Evolutionary conservation across 2,888 invertebrate genomes (phyloP), one percentile per base, ranked within the genome.

Genomic region (Hydriomena furcata): DNA sequence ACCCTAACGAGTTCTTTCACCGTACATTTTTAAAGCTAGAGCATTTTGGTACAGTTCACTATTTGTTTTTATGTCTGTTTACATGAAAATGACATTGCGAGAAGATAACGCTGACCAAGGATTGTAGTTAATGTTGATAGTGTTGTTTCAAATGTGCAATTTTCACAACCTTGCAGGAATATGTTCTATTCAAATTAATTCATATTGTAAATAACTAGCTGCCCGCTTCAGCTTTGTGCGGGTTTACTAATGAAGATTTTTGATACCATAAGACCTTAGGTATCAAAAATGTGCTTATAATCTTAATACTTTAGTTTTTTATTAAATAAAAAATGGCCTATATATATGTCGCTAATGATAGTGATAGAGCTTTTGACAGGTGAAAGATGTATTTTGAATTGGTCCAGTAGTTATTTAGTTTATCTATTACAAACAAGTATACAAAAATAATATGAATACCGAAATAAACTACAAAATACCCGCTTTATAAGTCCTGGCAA

Each of bases 1-100:
- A 45, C 53, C 28, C 52, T 61, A 61, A 61, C 59, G 61, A 61
- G 59, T 57, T 61, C 57, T 57, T 59, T 61, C 50, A 61, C 59
- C 56, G 49, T 41, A 44, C 48, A 43, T 55, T 58, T 59, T 50
- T 43, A 51, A 52, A 51, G 37, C 32, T 31, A 48, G 13, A 46
- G 44, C 20, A 44, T 56, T 58, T 54, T 52, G 17, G 42, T 35
- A 52, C 35, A 37, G 30, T 54, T 37, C 51, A 46, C 34, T 48
- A 50, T 59, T 47, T 47, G 46, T 53, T 54, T 44, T 44, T 37
- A 38, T 40, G 45, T 45, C 21, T 34, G 45, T 45, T 49, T 53
- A 49, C 41, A 53, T 44, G 43, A 52, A 42, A 52, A 52, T 48
- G 34, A 43, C 47, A 43, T 47, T 52, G 38, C 31, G 13, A 37